Evolutionary conservation across 2,797 vertebrate species (phyloP), one percentile per base, ranked within the genome.

Genomic region (Hypotaenidia philippensis): DNA sequence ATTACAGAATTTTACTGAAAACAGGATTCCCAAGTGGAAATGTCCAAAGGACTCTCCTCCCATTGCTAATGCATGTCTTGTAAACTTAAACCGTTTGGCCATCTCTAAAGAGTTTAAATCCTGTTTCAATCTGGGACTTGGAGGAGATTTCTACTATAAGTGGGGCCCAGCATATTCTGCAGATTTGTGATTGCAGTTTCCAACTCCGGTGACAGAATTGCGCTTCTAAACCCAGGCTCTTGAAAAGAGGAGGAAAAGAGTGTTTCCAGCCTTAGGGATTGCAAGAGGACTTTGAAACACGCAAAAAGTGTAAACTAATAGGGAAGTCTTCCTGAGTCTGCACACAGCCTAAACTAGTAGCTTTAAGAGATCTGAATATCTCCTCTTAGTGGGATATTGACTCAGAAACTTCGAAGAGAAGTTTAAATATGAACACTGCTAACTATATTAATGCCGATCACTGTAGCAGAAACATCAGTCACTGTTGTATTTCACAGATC

Each of bases 1-100:
- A 96, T 97, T 96, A 97, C 97, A 97, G 97, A 97, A 97, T 97
- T 97, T 97, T 97, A 97, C 97, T 97, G 96, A 97, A 97, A 97
- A 97, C 97, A 97, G 97, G 97, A 97, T 97, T 97, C 97, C 97
- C 97, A 97, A 97, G 97, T 96, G 97, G 97, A 97, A 97, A 97
- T 97, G 95, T 97, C 97, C 97, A 97, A 97, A 97, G 97, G 97
- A 97, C 97, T 97, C 97, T 97, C 94, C 95, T 97, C 96, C 95
- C 96, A 97, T 97, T 95, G 96, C 96, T 95, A 94, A 83, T 92
- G 90, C 92, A 95, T 87, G 88, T 96, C 95, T 96, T 87, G 83
- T 64, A 92, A 95, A 95, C 70, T 83, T 83, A 95, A 95, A 96
- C 52, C 17, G 5, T 97, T 92, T 90, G 97, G 94, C 96, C 93